Base-by-base conservation (phyloP, 2,888 invertebrate species). In the Temnothorax ravouxi region DNA sequence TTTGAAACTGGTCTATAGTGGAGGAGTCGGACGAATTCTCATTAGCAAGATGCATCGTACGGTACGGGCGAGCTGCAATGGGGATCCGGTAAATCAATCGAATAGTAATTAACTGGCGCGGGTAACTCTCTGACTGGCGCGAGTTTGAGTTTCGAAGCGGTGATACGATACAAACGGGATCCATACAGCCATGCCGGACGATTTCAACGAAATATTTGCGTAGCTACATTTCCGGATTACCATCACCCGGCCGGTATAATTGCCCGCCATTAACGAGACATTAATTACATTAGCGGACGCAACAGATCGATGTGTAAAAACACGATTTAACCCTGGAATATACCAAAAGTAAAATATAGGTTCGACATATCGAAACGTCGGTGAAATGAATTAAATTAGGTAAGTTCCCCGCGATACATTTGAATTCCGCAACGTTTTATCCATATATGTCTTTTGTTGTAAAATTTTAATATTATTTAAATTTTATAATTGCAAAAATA, bases 21-120 rank as follows among this genome's bases (percentile, higher is more conserved):
- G 44, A 87, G 87, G 69, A 89, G 71, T 56, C 62, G 56, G 54
- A 75, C 81, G 83, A 84, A 86, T 90, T 89, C 90, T 89, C 90
- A 90, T 88, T 89, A 89, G 83, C 86, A 89, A 86, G 86, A 87
- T 82, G 84, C 81, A 88, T 76, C 85, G 83, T 52, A 47, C 64
- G 50, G 69, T 64, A 74, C 34, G 62, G 34, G 59, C 25, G 72
- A 52, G 76, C 52, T 77, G 83, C 67, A 87, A 86, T 81, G 81
- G 76, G 88, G 88, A 86, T 88, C 87, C 88, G 87, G 88, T 91
- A 91, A 93, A 93, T 93, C 93, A 93, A 93, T 93, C 90, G 92
- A 84, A 92, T 92, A 89, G 92, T 93, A 93, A 93, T 93, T 93
- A 93, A 93, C 90, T 84, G 85, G 84, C 64, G 74, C 77, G 75